These are phyloP conservation scores for Dipodomys ordii DNA, from an alignment of 2,113 vertebrate species.

Conservation along the genomic window DNA sequence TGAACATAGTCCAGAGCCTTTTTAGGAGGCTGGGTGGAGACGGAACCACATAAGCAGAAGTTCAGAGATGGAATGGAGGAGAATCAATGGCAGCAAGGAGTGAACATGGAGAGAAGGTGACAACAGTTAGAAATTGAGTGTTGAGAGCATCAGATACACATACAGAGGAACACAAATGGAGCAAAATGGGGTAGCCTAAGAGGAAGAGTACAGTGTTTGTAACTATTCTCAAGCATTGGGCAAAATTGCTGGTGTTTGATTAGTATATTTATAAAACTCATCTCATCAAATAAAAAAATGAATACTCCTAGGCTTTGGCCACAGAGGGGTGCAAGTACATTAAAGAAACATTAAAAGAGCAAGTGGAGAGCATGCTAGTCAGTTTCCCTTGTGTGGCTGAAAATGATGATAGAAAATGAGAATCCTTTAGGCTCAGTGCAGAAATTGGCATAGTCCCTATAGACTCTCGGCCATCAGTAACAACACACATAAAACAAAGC, in stretches of 20 bases:
- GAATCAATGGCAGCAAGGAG: conserved; percentile 94
- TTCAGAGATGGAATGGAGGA: conserved; percentile 94
- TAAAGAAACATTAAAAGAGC: conserved; percentile 51
- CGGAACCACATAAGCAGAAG: conserved; percentile 90
- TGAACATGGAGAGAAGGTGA: conserved; percentile 95
- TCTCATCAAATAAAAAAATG: conserved; percentile 36
- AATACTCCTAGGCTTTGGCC: conserved; percentile 65
- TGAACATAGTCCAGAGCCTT: conserved; percentile 99
- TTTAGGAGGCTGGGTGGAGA: conserved; percentile 98
- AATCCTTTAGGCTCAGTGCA: conserved; percentile 37
- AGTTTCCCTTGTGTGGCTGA: conserved; percentile 39
- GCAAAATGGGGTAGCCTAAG: conserved; percentile 69
- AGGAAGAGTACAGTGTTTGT: conserved; percentile 64
- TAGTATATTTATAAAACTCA: conserved; percentile 54
- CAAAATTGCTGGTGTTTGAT: conserved; percentile 69
- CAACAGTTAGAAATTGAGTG: conserved; percentile 92
- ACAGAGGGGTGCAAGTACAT: conserved; percentile 37
- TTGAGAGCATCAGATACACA: conserved; percentile 78
- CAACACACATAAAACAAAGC: background rate
- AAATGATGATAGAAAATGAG: conserved; percentile 10
- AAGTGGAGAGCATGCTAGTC: conserved; percentile 53
- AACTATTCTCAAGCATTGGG: conserved; percentile 65
- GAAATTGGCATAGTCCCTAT: conserved; percentile 4
- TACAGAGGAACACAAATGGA: conserved; percentile 78
- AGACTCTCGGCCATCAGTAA: background rate